Percentiles rank a stretch among this genome's conserved stretches.
Evolutionary conservation across 2,888 invertebrate genomes (phyloP).

Genomic region (Meteorus colon): DNA sequence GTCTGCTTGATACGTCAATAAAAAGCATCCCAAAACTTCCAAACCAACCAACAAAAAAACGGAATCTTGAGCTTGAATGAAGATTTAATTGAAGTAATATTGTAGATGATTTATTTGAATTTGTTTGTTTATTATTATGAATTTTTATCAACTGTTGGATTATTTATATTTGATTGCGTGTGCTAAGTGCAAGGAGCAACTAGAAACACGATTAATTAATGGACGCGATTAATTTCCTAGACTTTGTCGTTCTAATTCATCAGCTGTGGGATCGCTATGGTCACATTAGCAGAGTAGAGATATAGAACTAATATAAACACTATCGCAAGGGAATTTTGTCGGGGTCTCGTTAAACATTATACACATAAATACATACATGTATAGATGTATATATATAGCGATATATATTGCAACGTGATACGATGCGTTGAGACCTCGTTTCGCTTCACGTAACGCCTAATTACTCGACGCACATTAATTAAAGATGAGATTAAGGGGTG

Average conservation of each 20-base stretch:
- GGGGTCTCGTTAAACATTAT: conserved; percentile 26
- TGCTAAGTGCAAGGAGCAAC: too few relatives aligned
- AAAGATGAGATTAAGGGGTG: conserved; percentile 48
- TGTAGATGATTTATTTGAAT: too few relatives aligned
- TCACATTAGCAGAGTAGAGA: conserved; percentile 6
- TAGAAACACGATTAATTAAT: neutral
- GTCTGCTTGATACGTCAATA: too few relatives aligned
- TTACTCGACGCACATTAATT: conserved; percentile 58
- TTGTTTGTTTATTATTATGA: neutral
- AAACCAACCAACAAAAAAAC: too few relatives aligned
- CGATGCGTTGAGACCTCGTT: conserved; percentile 46
- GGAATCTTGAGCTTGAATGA: too few relatives aligned
- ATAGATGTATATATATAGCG: conserved; percentile 2
- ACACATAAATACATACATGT: conserved; percentile 27
- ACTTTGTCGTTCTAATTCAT: neutral
- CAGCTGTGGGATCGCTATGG: neutral
- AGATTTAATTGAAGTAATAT: too few relatives aligned
- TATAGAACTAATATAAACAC: conserved; percentile 4
- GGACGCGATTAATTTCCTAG: neutral
- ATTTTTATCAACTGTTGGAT: neutral
- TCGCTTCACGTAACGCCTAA: conserved; percentile 51
- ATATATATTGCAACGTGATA: conserved; percentile 40
- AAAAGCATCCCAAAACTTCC: too few relatives aligned
- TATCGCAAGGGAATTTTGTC: conserved; percentile 31
- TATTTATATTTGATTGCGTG: neutral